phyloP scores from a whole-genome alignment of 2,888 invertebrate species.

The Oxytorus armatus region DNA sequence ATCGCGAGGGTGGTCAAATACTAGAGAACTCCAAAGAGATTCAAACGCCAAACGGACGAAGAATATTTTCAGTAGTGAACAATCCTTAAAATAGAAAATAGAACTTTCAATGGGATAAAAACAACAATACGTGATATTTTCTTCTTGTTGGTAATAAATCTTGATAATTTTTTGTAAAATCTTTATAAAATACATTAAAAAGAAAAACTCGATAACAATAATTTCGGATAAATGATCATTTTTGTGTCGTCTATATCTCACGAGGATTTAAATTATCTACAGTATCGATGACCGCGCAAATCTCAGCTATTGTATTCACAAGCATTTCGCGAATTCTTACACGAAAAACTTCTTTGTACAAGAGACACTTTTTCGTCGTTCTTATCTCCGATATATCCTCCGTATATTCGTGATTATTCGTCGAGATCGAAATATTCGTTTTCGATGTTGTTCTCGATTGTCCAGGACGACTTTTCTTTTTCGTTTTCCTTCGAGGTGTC shows the following conservation, averaged over 20 bases:
- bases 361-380: slow-evolving; percentile 17
- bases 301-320: slow-evolving; percentile 66
- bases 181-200: slow-evolving; percentile 27
- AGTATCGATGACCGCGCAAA: slow-evolving; percentile 73
- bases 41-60: slow-evolving; percentile 69
- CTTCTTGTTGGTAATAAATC: too few relatives aligned
- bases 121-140: neutral
- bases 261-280: slow-evolving; percentile 70
- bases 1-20: slow-evolving; percentile 68
- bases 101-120: neutral
- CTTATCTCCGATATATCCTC: neutral
- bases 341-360: slow-evolving; percentile 74
- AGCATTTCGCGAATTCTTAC: slow-evolving; percentile 72
- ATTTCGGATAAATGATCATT: neutral
- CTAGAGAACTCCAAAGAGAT: slow-evolving; percentile 68
- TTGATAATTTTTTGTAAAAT: neutral
- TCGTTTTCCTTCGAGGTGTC: slow-evolving; percentile 35
- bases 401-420: neutral
- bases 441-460: slow-evolving; percentile 22
- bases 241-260: slow-evolving; percentile 43
- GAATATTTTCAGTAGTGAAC: slow-evolving; percentile 70
- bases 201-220: neutral
- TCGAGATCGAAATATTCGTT: slow-evolving; percentile 33
- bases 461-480: slow-evolving; percentile 7
- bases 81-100: slow-evolving; percentile 7